A percentile compares a stretch with the other conserved stretches of the same genome.
Conservation (phyloP, 2,888 invertebrate species). For the Nomada goodeniana region DNA sequence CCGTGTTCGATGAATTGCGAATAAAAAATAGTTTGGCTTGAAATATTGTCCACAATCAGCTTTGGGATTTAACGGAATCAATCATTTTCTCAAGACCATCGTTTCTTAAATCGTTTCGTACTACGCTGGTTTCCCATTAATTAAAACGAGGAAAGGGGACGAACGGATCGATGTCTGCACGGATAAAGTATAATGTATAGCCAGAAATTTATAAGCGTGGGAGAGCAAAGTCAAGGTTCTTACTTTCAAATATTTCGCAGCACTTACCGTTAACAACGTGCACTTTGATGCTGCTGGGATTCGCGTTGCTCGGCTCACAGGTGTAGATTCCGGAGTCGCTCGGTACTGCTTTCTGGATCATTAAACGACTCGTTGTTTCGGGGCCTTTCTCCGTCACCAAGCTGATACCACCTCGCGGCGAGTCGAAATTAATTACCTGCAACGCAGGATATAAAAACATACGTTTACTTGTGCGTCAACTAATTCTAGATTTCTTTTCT, state of each 20-base stretch:
- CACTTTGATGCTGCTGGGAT: slow-evolving; percentile 92
- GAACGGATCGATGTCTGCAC: background rate
- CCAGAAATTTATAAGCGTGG: slow-evolving; percentile 36
- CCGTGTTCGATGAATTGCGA: too few relatives aligned
- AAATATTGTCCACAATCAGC: too few relatives aligned
- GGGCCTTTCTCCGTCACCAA: slow-evolving; percentile 85
- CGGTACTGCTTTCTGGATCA: slow-evolving; percentile 84
- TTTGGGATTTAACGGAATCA: too few relatives aligned
- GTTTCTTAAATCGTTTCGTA: too few relatives aligned
- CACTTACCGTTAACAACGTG: slow-evolving; percentile 93
- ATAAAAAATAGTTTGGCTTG: too few relatives aligned
- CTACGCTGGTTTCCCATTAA: too few relatives aligned
- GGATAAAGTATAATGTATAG: slow-evolving; percentile 41
- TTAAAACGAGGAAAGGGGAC: too few relatives aligned
- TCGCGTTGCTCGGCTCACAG: slow-evolving; percentile 85
- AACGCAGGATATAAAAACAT: slow-evolving; percentile 24
- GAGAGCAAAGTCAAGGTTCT: too few relatives aligned
- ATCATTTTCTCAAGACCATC: too few relatives aligned
- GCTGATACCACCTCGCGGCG: slow-evolving; percentile 85
- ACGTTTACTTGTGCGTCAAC: background rate
- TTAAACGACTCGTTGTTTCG: slow-evolving; percentile 84
- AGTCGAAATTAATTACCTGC: slow-evolving; percentile 80
- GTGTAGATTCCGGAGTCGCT: slow-evolving; percentile 84
- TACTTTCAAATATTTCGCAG: background rate
- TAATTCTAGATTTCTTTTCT: background rate